Base-by-base conservation (phyloP, 1,140 invertebrate species). In the Triops longicaudatus region DNA sequence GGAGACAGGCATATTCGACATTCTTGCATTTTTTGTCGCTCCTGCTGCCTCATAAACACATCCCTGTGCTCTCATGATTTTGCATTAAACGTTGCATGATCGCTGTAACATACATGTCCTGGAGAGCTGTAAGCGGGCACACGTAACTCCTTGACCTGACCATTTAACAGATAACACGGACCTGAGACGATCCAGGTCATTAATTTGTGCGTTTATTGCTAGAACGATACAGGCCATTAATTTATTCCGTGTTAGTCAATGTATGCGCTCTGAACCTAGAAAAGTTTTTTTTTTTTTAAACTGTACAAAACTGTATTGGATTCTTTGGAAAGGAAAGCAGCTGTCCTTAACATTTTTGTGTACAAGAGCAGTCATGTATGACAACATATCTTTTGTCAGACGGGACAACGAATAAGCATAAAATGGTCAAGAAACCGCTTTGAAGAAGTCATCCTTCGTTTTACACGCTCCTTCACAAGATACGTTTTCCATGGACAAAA, bases 251-350 rank as follows among this genome's bases (percentile, higher is more conserved):
- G 2, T 37, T 37, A 37, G 31, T 7, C 31, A 37, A 37, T 37
- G 2, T 37, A 37, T 2, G 31, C 7, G 31, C 31, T 37, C 7
- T 37, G 2, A 7, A 37, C 31, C 31, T 37, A 37, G 31, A 2
- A 7, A 37, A n/a, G n/a, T n/a, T n/a, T n/a, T n/a, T 37, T 7
- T 37, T 37, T 7, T 5, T 12, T 63, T 63, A 63, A 63, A 63
- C 50, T 63, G 50, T 63, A 63, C 50, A 63, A 63, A 63, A 63
- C 50, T 63, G 50, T 63, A 63, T 63, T 63, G 50, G 50, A 63
- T 63, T 63, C 50, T 63, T 63, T 63, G 50, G 50, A 14, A 63
- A 5, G 17, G 22, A 63, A 63, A 63, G 50, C 14, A 22, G 50
- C 22, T 63, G 17, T 63, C 50, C n/a, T n/a, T 44, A 22, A 22